These are phyloP conservation scores for Amphipyra berbera DNA, from an alignment of 2,888 invertebrate genomes.

Conservation along the genomic window DNA sequence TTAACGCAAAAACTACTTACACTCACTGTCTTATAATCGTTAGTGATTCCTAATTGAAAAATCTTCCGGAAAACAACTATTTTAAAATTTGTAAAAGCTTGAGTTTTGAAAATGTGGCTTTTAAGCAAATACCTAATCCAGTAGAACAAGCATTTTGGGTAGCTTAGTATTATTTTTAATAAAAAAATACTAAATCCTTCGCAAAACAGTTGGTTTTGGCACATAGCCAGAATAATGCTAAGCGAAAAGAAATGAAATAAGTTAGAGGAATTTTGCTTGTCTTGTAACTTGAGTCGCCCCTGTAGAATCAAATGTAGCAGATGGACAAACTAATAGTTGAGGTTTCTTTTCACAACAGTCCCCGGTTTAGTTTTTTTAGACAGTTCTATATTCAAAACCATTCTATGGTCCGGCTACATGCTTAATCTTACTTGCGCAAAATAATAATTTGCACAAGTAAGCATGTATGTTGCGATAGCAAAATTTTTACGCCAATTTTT, in stretches of 20 bases:
- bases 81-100: too few species aligned
- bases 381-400: too few species aligned
- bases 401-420: too few species aligned
- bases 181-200: constrained; percentile 44
- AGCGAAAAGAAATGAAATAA: constrained; percentile 50
- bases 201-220: constrained; percentile 50
- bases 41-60: too few species aligned
- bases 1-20: too few species aligned
- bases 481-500: too few species aligned
- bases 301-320: constrained; percentile 41
- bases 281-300: constrained; percentile 43
- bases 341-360: constrained; percentile 1
- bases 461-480: too few species aligned
- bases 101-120: constrained; percentile 3
- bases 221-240: constrained; percentile 42
- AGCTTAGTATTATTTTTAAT: constrained; percentile 41
- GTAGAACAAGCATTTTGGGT: constrained; percentile 25
- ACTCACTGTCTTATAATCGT: too few species aligned
- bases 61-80: too few species aligned
- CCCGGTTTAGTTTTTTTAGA: neutral
- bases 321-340: constrained; percentile 35
- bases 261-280: constrained; percentile 27
- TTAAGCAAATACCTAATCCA: constrained; percentile 24
- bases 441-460: too few species aligned
- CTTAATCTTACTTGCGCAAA: too few species aligned